phyloP scores from a whole-genome alignment of 2,797 vertebrate genomes.

The Borostomias antarcticus region DNA sequence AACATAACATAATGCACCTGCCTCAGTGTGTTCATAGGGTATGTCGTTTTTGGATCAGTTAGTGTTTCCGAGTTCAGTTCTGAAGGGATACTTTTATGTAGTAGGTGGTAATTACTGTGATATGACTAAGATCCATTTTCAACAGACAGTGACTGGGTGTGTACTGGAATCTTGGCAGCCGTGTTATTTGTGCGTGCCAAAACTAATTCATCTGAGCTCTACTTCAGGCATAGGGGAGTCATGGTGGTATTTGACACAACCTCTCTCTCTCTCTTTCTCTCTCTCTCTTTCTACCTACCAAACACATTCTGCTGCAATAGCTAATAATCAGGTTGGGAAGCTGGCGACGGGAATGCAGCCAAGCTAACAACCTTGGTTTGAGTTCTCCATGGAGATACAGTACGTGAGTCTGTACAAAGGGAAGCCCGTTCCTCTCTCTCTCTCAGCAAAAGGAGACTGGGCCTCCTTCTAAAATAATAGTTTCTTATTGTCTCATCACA shows the following conservation, averaged over 20 bases:
- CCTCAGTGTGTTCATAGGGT: background rate
- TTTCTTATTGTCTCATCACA: too few species aligned
- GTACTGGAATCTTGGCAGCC: slow-evolving; percentile 21
- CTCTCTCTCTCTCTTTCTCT: too few species aligned
- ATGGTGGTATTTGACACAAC: background rate
- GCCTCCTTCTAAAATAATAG: background rate
- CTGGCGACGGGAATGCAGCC: slow-evolving; percentile 37
- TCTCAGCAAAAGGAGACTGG: background rate
- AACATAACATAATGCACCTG: background rate
- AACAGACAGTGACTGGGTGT: slow-evolving; percentile 14
- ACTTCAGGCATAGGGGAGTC: background rate
- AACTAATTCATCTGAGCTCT: background rate
- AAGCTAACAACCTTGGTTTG: slow-evolving; percentile 45
- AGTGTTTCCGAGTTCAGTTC: background rate
- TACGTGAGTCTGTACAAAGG: slow-evolving; percentile 58
- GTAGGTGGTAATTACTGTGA: background rate
- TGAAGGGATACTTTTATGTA: background rate
- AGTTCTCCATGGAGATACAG: slow-evolving; percentile 47
- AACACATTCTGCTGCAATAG: slow-evolving; percentile 19
- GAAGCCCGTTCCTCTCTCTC: slow-evolving; percentile 45
- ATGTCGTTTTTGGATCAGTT: background rate
- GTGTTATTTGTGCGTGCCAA: slow-evolving; percentile 1
- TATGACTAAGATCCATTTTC: slow-evolving; percentile 1
- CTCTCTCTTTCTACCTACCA: slow-evolving; percentile 24
- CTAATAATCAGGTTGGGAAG: slow-evolving; percentile 13